A percentile compares a stretch with the other conserved stretches of the same genome.
These are phyloP conservation scores for Octodonta nipae DNA, from an alignment of 2,888 invertebrate species.

Conservation along the genomic window DNA sequence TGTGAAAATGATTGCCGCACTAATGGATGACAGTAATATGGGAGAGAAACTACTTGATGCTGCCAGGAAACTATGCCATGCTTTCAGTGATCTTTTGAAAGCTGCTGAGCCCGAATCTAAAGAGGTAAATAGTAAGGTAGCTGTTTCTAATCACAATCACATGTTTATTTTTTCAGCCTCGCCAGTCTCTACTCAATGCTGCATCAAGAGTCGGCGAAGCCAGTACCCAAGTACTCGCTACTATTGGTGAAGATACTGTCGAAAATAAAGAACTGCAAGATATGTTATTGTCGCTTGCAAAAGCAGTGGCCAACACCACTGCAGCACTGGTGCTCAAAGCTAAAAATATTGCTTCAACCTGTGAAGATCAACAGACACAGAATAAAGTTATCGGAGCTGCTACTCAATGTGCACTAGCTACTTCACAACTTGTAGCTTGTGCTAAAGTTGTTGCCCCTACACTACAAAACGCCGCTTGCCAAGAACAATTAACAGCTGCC, in stretches of 20 bases:
- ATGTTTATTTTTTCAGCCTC: constrained; percentile 45
- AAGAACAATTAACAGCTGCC: constrained; percentile 83
- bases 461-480: constrained; percentile 64
- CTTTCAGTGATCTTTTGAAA: constrained; percentile 85
- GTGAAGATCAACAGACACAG: constrained; percentile 60
- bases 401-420: constrained; percentile 91
- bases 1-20: constrained; percentile 87
- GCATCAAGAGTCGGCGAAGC: constrained; percentile 95
- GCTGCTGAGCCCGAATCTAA: constrained; percentile 92
- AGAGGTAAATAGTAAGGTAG: constrained; percentile 35
- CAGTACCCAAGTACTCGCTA: constrained; percentile 81
- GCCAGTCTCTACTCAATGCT: constrained; percentile 85
- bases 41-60: constrained; percentile 84
- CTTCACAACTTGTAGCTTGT: constrained; percentile 93
- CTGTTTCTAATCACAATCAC: too few species aligned
- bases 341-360: constrained; percentile 87
- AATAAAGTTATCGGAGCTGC: constrained; percentile 53
- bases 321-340: constrained; percentile 92
- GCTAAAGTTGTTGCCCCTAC: constrained; percentile 88
- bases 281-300: constrained; percentile 82
- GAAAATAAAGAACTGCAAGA: constrained; percentile 74
- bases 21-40: constrained; percentile 74
- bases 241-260: constrained; percentile 83
- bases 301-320: constrained; percentile 95
- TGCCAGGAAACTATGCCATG: constrained; percentile 78